Conservation (phyloP, 2,113 vertebrate genomes). For the Anseranas semipalmata region DNA sequence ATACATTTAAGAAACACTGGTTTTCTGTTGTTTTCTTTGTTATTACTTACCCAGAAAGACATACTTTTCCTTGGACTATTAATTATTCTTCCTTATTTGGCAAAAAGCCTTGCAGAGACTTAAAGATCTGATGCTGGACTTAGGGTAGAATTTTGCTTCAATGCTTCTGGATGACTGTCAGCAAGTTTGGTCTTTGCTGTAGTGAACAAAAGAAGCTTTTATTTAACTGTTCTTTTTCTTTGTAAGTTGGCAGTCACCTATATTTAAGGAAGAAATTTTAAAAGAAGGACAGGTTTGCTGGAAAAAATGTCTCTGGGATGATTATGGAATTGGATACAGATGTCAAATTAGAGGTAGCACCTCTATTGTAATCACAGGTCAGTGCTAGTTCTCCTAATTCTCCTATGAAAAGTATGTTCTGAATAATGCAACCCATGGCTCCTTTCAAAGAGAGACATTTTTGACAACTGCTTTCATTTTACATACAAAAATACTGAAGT, state of each 20-base stretch:
- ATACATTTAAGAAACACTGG: background rate
- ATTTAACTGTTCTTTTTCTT: background rate
- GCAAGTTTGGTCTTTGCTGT: background rate
- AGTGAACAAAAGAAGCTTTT: background rate
- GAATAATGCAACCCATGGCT: background rate
- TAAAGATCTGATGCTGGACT: background rate
- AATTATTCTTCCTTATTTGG: background rate
- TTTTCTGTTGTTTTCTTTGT: background rate
- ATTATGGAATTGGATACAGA: background rate
- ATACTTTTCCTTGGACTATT: background rate
- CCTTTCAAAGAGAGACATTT: background rate
- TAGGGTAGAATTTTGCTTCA: background rate
- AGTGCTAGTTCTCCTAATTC: background rate
- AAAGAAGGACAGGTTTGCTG: background rate
- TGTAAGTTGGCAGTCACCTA: background rate
- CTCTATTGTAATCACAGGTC: background rate
- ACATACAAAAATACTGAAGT: background rate
- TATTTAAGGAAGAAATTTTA: background rate
- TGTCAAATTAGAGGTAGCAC: background rate
- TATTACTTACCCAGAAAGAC: background rate
- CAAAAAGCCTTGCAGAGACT: background rate
- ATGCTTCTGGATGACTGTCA: background rate
- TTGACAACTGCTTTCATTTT: conserved; percentile 24
- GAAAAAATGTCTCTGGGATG: background rate
- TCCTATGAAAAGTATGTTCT: background rate